phyloP scores from a whole-genome alignment of 1,140 invertebrate genomes.

The Alviniconcha marisindica region DNA sequence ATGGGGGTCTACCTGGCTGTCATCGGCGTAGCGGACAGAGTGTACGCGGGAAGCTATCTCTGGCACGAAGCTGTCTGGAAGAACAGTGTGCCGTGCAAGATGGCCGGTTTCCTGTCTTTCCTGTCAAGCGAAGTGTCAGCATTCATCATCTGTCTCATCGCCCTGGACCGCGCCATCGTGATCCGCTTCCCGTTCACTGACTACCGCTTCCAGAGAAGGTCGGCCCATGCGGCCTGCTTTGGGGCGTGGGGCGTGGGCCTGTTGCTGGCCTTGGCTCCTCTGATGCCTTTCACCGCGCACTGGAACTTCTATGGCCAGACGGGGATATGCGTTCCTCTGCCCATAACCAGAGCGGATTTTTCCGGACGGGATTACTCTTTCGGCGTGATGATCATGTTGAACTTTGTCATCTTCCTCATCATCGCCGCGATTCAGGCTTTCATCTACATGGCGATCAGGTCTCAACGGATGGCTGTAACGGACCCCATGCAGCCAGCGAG shows the following conservation, averaged over 20 bases:
- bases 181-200: slow-evolving; percentile 21
- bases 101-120: slow-evolving; percentile 45
- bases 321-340: slow-evolving; percentile 23
- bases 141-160: slow-evolving; percentile 28
- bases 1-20: slow-evolving; percentile 24
- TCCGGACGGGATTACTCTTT: slow-evolving; percentile 8
- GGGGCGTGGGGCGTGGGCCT: neutral
- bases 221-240: slow-evolving; percentile 3
- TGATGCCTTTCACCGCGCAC: slow-evolving; percentile 12
- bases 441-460: slow-evolving; percentile 18
- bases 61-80: slow-evolving; percentile 53
- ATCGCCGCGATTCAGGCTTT: neutral
- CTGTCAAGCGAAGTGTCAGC: slow-evolving; percentile 10
- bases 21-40: neutral
- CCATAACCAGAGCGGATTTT: neutral
- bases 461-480: too few species aligned
- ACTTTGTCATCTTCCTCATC: neutral
- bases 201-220: neutral
- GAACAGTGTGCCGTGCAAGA: slow-evolving; percentile 48
- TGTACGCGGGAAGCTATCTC: neutral
- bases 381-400: slow-evolving; percentile 4
- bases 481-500: too few species aligned
- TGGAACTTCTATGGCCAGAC: slow-evolving; percentile 26
- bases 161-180: neutral
- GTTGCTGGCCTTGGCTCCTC: slow-evolving; percentile 4